These are phyloP conservation scores for Plagiodera versicolora DNA, from an alignment of 2,888 invertebrate genomes.

Conservation along the genomic window DNA sequence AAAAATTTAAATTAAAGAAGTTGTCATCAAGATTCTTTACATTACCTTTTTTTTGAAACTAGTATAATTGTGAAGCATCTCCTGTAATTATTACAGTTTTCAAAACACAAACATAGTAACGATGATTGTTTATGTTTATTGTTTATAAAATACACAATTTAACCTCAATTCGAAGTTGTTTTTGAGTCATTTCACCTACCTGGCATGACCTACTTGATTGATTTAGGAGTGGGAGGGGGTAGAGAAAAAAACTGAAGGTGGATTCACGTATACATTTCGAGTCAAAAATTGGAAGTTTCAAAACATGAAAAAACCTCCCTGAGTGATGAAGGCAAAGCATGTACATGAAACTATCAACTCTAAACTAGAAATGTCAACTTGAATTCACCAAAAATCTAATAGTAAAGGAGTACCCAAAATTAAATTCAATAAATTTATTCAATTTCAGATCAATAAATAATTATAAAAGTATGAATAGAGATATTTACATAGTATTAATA, in stretches of 20 bases:
- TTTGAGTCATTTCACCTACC: conserved; percentile 7
- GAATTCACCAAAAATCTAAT: conserved; percentile 34
- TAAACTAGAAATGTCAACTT: background rate
- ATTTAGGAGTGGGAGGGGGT: conserved; percentile 9
- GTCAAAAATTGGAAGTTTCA: too few species aligned
- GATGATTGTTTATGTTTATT: conserved; percentile 6
- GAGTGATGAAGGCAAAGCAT: background rate
- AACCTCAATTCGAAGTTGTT: background rate
- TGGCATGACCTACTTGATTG: background rate
- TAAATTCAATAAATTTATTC: conserved; percentile 50
- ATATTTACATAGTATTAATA: conserved; percentile 5
- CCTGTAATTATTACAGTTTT: conserved; percentile 13
- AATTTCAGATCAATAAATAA: conserved; percentile 25
- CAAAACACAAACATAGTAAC: too few species aligned
- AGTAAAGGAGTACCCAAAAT: conserved; percentile 47
- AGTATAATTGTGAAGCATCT: background rate
- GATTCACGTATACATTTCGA: too few species aligned
- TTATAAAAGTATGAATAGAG: conserved; percentile 23
- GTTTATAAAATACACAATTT: conserved; percentile 18
- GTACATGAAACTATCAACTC: conserved; percentile 17
- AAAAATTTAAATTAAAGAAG: conserved; percentile 16
- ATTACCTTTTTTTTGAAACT: conserved; percentile 6
- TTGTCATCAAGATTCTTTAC: conserved; percentile 17
- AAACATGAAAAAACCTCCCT: background rate
- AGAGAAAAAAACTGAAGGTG: conserved; percentile 5